Conservation (phyloP, 64 coral and sea anemone species). For the Stichodactyla helianthus region DNA sequence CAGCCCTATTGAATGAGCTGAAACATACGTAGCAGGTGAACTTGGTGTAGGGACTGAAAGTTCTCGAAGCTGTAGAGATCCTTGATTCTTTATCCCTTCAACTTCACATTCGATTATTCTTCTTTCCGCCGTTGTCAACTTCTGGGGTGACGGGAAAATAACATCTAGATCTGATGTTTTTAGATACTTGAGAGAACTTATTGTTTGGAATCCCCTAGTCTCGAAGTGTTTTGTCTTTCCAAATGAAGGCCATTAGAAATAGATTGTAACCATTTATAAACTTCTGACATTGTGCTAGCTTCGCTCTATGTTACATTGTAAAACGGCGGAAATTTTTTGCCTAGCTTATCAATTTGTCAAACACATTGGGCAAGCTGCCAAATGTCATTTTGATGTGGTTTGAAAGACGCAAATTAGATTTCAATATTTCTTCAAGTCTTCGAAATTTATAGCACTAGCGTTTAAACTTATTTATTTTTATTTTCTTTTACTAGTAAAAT, state of each 20-base stretch:
- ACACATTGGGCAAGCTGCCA: no score
- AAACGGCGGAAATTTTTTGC: neutral
- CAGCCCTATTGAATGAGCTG: neutral
- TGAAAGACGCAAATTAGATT: no score
- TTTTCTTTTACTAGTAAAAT: no score
- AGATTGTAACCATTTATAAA: neutral
- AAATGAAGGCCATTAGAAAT: neutral
- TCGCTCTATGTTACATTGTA: neutral
- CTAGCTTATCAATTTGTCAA: neutral
- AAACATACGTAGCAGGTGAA: neutral
- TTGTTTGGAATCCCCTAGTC: slow-evolving; percentile 9
- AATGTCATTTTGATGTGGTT: no score
- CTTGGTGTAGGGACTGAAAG: slow-evolving; percentile 4
- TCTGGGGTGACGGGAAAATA: slow-evolving; percentile 26
- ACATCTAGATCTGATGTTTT: slow-evolving; percentile 30
- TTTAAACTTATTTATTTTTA: no score
- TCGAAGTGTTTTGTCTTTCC: neutral
- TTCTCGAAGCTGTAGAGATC: neutral
- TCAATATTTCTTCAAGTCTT: no score
- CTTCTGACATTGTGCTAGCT: neutral
- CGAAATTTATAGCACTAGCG: no score
- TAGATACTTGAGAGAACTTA: slow-evolving; percentile 36
- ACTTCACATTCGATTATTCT: slow-evolving; percentile 30
- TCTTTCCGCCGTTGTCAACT: slow-evolving; percentile 28
- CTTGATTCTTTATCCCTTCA: neutral